Conservation (phyloP, 2,888 invertebrate genomes). For the Sinodicranocentrus sp. region DNA sequence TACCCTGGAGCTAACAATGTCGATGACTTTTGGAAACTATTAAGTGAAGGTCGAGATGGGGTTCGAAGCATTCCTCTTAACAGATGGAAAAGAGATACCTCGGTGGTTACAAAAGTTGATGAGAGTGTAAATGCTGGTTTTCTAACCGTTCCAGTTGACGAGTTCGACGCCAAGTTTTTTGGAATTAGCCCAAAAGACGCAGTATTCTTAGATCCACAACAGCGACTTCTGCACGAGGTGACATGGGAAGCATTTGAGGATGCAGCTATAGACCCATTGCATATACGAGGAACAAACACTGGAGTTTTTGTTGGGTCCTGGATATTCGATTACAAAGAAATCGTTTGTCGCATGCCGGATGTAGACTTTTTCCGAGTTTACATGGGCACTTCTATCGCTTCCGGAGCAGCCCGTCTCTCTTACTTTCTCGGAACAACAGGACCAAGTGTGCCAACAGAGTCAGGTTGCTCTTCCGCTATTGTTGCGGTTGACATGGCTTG, state of each 20-base stretch:
- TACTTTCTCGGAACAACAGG: conserved; percentile 48
- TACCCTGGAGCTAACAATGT: conserved; percentile 38
- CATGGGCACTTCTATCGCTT: not conserved
- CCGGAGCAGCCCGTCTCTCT: conserved; percentile 6
- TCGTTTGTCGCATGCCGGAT: not conserved
- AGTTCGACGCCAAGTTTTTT: conserved; percentile 62
- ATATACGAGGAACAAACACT: conserved; percentile 25
- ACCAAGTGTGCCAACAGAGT: conserved; percentile 61
- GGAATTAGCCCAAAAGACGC: conserved; percentile 61
- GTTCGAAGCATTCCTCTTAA: conserved; percentile 1
- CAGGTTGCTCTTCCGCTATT: conserved; percentile 60
- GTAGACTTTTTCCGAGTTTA: conserved; percentile 9
- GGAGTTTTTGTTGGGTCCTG: conserved; percentile 55
- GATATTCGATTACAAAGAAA: conserved; percentile 52
- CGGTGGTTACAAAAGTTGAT: not conserved
- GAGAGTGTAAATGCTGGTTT: conserved; percentile 47
- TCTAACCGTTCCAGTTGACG: conserved; percentile 31
- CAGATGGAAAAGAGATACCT: conserved; percentile 36
- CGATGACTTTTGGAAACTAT: conserved; percentile 46
- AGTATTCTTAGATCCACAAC: conserved; percentile 45
- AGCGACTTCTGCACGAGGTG: conserved; percentile 37
- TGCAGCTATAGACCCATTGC: conserved; percentile 24
- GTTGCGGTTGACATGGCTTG: conserved; percentile 54
- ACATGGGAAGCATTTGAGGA: conserved; percentile 44
- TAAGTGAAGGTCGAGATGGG: conserved; percentile 22